Conservation (phyloP, 1,140 invertebrate genomes). For the Neocloeon triangulifer region DNA sequence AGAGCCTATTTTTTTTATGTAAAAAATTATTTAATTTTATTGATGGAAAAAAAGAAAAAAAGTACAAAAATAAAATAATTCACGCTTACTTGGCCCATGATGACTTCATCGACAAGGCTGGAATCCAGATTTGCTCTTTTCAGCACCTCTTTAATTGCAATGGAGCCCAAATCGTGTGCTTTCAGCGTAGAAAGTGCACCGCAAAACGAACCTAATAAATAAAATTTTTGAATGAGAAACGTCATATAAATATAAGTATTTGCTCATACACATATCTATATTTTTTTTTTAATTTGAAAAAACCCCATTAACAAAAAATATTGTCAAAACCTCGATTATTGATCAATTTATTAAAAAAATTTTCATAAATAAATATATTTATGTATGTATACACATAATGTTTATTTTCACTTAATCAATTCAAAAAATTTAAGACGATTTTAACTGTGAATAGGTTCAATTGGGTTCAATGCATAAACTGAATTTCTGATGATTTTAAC, state of each 20-base stretch:
- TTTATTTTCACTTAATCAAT: not conserved
- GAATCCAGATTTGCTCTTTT: conserved; percentile 29
- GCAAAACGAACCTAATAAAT: conserved; percentile 37
- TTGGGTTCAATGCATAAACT: not conserved
- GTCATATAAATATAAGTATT: conserved; percentile 9
- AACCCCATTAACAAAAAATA: conserved; percentile 10
- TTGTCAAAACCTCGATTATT: conserved; percentile 3
- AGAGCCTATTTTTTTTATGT: conserved; percentile 23
- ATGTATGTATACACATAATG: not conserved
- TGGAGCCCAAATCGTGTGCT: conserved; percentile 47
- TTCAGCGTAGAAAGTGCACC: conserved; percentile 40
- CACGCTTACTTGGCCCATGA: conserved; percentile 54
- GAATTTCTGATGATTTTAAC: conserved; percentile 4
- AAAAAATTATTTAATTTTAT: not conserved
- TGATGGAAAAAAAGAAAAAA: not conserved
- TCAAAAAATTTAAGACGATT: conserved; percentile 4
- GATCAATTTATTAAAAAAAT: not conserved
- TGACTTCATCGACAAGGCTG: conserved; percentile 57
- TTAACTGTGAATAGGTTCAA: not conserved
- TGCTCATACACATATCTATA: conserved; percentile 3
- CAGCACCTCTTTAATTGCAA: conserved; percentile 51
- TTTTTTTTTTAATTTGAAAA: conserved; percentile 4
- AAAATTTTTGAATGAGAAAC: conserved; percentile 9
- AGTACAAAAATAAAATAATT: conserved; percentile 1
- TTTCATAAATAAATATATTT: too few species aligned